phyloP scores from a whole-genome alignment of 23 tunicate genomes.

The Trididemnum clinides region DNA sequence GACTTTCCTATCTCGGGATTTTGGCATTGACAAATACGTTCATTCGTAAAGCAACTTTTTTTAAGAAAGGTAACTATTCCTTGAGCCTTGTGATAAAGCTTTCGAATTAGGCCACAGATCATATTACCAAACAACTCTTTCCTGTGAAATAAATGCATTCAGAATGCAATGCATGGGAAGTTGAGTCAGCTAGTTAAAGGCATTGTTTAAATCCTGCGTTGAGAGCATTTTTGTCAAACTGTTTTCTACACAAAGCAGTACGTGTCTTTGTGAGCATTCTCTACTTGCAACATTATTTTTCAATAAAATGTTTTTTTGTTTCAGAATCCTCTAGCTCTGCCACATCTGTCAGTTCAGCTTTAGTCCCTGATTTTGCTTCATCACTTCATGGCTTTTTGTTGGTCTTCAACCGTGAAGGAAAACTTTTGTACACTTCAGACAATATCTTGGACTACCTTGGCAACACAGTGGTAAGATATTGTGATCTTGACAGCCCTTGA shows the following conservation, averaged over 20 bases:
- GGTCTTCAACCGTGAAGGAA: conserved; percentile 92
- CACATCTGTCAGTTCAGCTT: conserved; percentile 52
- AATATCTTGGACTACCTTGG: conserved; percentile 96
- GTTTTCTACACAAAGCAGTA: too few species aligned
- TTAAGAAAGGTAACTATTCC: conserved; percentile 88
- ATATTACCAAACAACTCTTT: too few species aligned
- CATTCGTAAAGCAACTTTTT: conserved; percentile 96
- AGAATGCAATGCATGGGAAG: too few species aligned
- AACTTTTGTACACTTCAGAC: conserved; percentile 83
- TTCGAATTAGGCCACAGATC: too few species aligned
- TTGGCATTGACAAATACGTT: conserved; percentile 94
- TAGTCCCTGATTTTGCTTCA: conserved; percentile 84
- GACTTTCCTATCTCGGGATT: conserved; percentile 91
- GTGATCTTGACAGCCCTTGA: too few species aligned
- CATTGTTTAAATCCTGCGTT: too few species aligned
- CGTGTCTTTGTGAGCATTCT: too few species aligned
- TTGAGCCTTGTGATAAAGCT: too few species aligned
- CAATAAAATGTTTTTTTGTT: not conserved
- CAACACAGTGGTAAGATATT: conserved; percentile 93
- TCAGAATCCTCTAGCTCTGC: conserved; percentile 83
- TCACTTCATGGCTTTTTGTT: conserved; percentile 86
- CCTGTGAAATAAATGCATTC: too few species aligned
- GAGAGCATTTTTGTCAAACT: too few species aligned
- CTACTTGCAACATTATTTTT: too few species aligned
- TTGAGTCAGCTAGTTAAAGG: too few species aligned